Percentiles rank a stretch among this genome's conserved stretches.
Conservation (phyloP, 2,113 vertebrate species). For the Typhlomys cinereus region DNA sequence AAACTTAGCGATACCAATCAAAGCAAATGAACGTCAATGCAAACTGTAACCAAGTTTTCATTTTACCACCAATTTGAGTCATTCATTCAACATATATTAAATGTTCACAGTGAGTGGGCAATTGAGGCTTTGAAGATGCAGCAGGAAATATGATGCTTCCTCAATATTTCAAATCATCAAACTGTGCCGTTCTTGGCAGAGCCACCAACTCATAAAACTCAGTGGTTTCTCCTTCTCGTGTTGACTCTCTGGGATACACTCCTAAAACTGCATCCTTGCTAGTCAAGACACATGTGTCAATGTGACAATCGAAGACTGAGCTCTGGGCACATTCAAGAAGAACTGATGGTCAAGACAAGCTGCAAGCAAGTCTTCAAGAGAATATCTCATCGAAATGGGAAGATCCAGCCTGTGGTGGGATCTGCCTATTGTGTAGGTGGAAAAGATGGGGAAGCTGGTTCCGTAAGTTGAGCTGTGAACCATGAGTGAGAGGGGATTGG, state of each 20-base stretch:
- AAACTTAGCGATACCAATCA: not conserved
- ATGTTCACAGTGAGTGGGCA: no score
- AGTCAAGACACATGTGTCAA: no score
- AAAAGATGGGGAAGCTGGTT: not conserved
- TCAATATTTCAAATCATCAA: not conserved
- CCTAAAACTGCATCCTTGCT: no score
- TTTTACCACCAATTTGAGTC: not conserved
- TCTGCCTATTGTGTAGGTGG: no score
- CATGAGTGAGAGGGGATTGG: not conserved
- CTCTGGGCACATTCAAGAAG: no score
- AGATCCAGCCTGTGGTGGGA: no score
- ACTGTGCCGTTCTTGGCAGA: not conserved
- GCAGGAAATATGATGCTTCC: no score
- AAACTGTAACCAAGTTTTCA: not conserved
- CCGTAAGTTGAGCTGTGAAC: not conserved
- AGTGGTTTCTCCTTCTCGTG: not conserved
- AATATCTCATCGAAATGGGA: no score
- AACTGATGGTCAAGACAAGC: no score
- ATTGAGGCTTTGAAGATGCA: not conserved
- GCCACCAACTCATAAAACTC: not conserved
- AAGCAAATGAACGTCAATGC: not conserved
- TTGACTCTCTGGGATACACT: not conserved
- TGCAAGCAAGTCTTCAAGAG: no score
- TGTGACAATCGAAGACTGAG: no score
- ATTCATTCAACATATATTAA: not conserved